Percentiles rank a stretch among this genome's conserved stretches.
Conservation (phyloP, 2,797 vertebrate species). For the Sebastes hopkinsi region DNA sequence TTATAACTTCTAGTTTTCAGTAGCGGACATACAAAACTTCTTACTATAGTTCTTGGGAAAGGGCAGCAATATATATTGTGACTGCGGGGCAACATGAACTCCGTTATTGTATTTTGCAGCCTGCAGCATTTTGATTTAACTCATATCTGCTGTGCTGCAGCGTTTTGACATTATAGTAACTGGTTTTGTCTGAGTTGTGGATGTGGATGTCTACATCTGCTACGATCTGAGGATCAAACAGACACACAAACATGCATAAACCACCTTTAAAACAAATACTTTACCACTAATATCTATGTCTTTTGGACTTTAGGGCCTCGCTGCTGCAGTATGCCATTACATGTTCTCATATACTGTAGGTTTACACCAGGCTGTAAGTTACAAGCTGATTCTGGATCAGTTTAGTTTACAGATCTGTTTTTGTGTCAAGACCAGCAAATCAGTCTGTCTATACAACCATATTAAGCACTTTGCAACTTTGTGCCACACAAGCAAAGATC, state of each 20-base stretch:
- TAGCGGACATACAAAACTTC: not conserved
- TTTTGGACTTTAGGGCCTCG: not conserved
- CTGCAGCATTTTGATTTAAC: not conserved
- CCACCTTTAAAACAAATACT: slow-evolving; percentile 7
- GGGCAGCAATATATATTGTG: not conserved
- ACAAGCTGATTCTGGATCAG: not conserved
- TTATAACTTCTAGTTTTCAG: slow-evolving; percentile 3
- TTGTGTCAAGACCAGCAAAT: not conserved
- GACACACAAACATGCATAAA: slow-evolving; percentile 17
- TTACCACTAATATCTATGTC: not conserved
- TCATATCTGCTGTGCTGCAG: not conserved
- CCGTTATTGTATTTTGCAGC: slow-evolving; percentile 12
- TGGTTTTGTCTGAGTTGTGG: not conserved
- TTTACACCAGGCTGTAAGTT: not conserved
- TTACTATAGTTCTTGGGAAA: not conserved
- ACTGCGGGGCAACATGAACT: slow-evolving; percentile 5
- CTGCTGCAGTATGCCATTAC: not conserved
- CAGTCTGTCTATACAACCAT: not conserved
- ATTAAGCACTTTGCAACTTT: not conserved
- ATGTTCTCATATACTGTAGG: not conserved
- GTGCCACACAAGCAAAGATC: not conserved
- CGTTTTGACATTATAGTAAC: not conserved
- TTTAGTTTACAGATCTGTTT: not conserved
- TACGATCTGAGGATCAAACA: slow-evolving; percentile 11
- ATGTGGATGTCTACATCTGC: slow-evolving; percentile 8